A percentile compares a stretch with the other conserved stretches of the same genome.
These are phyloP conservation scores for Adelosebastes latens DNA, from an alignment of 2,797 vertebrate genomes.

Conservation along the genomic window DNA sequence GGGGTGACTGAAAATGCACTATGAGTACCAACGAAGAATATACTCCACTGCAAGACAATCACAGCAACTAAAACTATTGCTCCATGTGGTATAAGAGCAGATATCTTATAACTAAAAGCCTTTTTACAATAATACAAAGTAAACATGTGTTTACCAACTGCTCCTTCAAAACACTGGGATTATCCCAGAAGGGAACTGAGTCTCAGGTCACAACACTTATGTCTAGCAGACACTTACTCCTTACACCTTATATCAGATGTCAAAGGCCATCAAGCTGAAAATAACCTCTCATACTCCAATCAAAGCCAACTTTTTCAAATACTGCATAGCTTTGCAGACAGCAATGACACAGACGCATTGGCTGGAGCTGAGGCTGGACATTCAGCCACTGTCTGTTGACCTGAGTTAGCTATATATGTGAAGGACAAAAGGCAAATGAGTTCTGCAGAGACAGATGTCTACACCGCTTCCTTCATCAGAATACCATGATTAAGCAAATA, in stretches of 20 bases:
- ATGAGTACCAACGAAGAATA: background rate
- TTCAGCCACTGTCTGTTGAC: slow-evolving; percentile 40
- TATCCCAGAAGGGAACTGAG: background rate
- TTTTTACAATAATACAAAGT: background rate
- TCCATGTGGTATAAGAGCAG: background rate
- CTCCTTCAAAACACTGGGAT: background rate
- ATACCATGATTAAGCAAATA: slow-evolving; percentile 31
- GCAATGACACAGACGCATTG: slow-evolving; percentile 34
- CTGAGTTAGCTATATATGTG: slow-evolving; percentile 43
- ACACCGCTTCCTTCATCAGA: slow-evolving; percentile 16
- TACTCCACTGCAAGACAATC: no score
- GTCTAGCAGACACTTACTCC: background rate
- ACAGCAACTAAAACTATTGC: background rate
- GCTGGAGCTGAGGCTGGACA: slow-evolving; percentile 35
- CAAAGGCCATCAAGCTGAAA: slow-evolving; percentile 25
- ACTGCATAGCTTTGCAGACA: slow-evolving; percentile 36
- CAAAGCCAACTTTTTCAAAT: slow-evolving; percentile 44
- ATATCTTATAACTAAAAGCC: background rate
- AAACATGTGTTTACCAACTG: background rate
- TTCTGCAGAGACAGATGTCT: slow-evolving; percentile 30
- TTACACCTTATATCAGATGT: slow-evolving; percentile 14
- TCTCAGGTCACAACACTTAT: background rate
- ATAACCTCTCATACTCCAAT: slow-evolving; percentile 5
- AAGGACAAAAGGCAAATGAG: slow-evolving; percentile 52
- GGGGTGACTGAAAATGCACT: background rate